Conservation (phyloP, 2,888 invertebrate species). For the Agriopis leucophaearia region DNA sequence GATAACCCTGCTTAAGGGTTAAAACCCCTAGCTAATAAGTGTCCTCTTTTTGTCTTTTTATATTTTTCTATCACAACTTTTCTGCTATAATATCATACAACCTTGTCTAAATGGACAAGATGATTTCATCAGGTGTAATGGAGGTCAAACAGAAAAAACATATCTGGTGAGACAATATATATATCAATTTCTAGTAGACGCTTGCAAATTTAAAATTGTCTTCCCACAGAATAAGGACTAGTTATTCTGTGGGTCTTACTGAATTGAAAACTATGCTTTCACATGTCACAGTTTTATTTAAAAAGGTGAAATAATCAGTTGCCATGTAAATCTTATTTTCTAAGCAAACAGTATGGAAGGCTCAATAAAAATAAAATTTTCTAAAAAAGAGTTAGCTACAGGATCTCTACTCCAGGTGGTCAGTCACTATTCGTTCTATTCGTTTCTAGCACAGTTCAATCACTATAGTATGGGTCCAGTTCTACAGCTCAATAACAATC, state of each 20-base stretch:
- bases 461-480: too few relatives aligned
- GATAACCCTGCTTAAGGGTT: too few relatives aligned
- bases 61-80: too few relatives aligned
- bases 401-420: too few relatives aligned
- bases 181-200: conserved; percentile 20
- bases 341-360: conserved; percentile 23
- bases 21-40: too few relatives aligned
- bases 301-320: conserved; percentile 54
- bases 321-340: conserved; percentile 49
- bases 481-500: too few relatives aligned
- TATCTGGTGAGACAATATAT: conserved; percentile 18
- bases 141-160: conserved; percentile 13
- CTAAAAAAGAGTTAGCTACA: too few relatives aligned
- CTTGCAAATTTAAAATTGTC: conserved; percentile 42
- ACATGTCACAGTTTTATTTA: conserved; percentile 1
- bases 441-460: too few relatives aligned
- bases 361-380: background rate
- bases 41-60: too few relatives aligned
- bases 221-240: too few relatives aligned
- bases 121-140: conserved; percentile 22
- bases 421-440: too few relatives aligned
- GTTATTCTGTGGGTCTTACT: too few relatives aligned
- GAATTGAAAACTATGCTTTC: conserved; percentile 8
- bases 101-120: conserved; percentile 7
- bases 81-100: background rate